A percentile compares a stretch with the other conserved stretches of the same genome.
These are phyloP conservation scores for Dicyrtomina minuta DNA, from an alignment of 2,888 invertebrate genomes.

Conservation along the genomic window DNA sequence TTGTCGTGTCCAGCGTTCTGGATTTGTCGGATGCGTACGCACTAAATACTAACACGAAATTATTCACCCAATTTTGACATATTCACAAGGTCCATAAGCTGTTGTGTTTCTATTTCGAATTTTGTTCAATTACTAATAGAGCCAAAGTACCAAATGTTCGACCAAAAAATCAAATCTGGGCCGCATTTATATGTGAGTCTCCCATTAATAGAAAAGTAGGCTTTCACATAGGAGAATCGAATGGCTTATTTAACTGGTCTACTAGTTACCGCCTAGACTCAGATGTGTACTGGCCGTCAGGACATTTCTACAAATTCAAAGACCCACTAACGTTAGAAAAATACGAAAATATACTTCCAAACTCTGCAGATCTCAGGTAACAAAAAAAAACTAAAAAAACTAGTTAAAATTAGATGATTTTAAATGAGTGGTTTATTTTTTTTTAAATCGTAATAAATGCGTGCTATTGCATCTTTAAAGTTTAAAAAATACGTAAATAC, in stretches of 20 bases:
- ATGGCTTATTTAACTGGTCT: slow-evolving; percentile 45
- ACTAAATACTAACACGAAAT: no score
- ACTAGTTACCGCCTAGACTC: slow-evolving; percentile 46
- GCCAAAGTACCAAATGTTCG: slow-evolving; percentile 21
- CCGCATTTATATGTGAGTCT: slow-evolving; percentile 40
- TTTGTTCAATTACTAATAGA: no score
- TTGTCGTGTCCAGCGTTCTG: no score
- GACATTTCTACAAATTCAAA: slow-evolving; percentile 28
- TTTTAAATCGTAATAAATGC: no score
- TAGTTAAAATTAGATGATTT: no score
- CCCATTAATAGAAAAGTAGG: slow-evolving; percentile 29
- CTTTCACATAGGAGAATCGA: slow-evolving; percentile 34
- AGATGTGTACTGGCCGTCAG: slow-evolving; percentile 44
- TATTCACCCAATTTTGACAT: no score
- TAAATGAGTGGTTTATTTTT: no score
- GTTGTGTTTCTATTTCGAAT: no score
- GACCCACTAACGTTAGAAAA: background rate
- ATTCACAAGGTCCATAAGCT: no score
- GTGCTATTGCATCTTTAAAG: no score
- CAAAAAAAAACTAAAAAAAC: background rate
- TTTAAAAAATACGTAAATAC: no score
- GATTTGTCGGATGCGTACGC: no score
- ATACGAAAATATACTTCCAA: background rate
- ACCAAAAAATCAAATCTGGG: slow-evolving; percentile 39
- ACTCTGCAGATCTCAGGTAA: background rate